Evolutionary conservation across 2,888 invertebrate genomes (phyloP), one percentile per base, ranked within the genome.

Genomic region (Itoplectis maculator): DNA sequence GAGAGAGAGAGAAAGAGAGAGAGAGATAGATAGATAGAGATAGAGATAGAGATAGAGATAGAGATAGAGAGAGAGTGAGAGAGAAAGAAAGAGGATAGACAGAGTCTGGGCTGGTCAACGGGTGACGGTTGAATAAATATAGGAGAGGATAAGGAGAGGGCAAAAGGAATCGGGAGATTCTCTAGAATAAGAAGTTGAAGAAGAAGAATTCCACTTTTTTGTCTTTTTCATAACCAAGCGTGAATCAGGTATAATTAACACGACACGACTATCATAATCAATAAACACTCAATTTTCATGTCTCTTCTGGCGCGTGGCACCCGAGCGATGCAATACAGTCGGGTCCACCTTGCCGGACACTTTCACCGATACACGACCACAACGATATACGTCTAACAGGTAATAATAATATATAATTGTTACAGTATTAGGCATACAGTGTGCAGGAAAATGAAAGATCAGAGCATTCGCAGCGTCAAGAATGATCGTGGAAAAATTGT

Each of bases 371-470:
- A 79, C 72, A 83, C 79, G 82, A 83, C 82, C 76, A 83, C 79
- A 83, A 83, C 79, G 82, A 83, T 47, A 77, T 79, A 83, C 82
- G 82, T 79, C 82, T 83, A 83, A 83, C 79, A 83, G 73, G 79
- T 83, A 77, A 75, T 79, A 79, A 49, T 82, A 76, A 2, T 47
- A 73, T 69, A 82, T 75, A 75, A 77, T 79, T 76, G 68, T 79
- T 65, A 68, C 77, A 76, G 54, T 63, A 61, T 75, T 79, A 83
- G 82, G 82, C 82, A 83, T 79, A 83, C 76, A 73, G 63, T 77
- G 76, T 61, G 42, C 35, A 63, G 47, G 73, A 56, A 49, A 20
- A 65, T 73, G 63, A 69, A 20, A 61, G 76, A 79, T 63, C 75
- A 47, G n/a, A 75, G 72, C 59, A 61, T 56, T 54, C n/a, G 11